Evolutionary conservation across 2,797 vertebrate genomes (phyloP).

Genomic region (Gila robusta): DNA sequence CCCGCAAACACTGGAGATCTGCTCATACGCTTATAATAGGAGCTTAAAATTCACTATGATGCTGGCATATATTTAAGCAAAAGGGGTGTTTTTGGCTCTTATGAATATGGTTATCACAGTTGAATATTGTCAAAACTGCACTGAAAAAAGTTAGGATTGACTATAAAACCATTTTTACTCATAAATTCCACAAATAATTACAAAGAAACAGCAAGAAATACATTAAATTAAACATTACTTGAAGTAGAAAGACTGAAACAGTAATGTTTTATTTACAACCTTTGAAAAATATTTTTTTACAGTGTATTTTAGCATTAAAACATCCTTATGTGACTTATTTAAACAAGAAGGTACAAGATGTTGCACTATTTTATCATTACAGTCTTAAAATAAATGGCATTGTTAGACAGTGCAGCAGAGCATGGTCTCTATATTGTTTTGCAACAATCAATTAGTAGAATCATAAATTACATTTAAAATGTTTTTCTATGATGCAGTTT

Average conservation of each 20-base stretch:
- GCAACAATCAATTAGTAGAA: neutral
- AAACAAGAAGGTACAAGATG: neutral
- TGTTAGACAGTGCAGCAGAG: neutral
- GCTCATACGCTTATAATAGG: neutral
- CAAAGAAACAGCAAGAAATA: neutral
- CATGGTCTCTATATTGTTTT: neutral
- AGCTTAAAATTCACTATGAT: neutral
- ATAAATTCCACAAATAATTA: neutral
- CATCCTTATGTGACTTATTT: neutral
- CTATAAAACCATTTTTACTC: neutral
- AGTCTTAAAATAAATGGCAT: neutral
- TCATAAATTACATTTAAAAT: neutral
- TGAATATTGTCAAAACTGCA: neutral
- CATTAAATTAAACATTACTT: neutral
- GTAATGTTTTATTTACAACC: neutral
- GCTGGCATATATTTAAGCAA: neutral
- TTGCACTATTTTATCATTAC: neutral
- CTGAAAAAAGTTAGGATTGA: neutral
- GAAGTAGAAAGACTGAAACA: no score
- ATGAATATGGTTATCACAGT: neutral
- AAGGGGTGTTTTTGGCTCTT: neutral
- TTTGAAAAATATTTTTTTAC: neutral
- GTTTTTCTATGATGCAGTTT: neutral
- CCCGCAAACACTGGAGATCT: neutral
- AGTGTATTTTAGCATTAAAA: neutral